Evolutionary conservation across 2,888 invertebrate species (phyloP), one percentile per base, ranked within the genome.

Genomic region (Ariolimax columbianus): DNA sequence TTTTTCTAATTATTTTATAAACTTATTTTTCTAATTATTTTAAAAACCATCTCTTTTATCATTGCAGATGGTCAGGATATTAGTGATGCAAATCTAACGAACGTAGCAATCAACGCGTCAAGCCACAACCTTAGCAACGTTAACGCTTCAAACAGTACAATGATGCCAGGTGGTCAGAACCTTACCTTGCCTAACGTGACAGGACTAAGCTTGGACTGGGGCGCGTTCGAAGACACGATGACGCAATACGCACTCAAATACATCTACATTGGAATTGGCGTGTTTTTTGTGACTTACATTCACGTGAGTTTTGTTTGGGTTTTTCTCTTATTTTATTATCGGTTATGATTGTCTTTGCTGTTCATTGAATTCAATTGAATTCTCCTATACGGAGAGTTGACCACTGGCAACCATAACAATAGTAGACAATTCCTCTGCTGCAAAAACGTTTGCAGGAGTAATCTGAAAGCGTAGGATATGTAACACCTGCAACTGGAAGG

Each of bases 241-340:
- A 90, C 90, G 0, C 86, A 87, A 9, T 90, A 90, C 85, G 84
- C 90, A 3, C 81, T 91, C 40, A 88, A 89, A 83, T 95, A 95
- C 87, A 89, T 95, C 1, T 94, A 93, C 85, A 94, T 95, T 83
- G 95, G 95, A 6, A 90, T 94, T 3, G 94, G 92, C 14, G 95
- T 95, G 82, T 93, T 95, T 82, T 88, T 94, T 63, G 93, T 95
- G 40, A 94, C 95, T 0, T 94, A 89, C 63, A 78, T 90, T 0
- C 91, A 91, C 87, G 91, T 91, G 86, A 78, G 68, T 77, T 9
- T 23, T 23, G 23, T 55, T 3, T 7, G 6, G 23, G 55, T 55
- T 55, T 47, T 14, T 47, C 47, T 47, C 9, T 6, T 47, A n/a
- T n/a, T n/a, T n/a, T n/a, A n/a, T n/a, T n/a, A n/a, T n/a, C n/a